Conservation (phyloP, 2,797 vertebrate genomes). For the Antrozous pallidus region DNA sequence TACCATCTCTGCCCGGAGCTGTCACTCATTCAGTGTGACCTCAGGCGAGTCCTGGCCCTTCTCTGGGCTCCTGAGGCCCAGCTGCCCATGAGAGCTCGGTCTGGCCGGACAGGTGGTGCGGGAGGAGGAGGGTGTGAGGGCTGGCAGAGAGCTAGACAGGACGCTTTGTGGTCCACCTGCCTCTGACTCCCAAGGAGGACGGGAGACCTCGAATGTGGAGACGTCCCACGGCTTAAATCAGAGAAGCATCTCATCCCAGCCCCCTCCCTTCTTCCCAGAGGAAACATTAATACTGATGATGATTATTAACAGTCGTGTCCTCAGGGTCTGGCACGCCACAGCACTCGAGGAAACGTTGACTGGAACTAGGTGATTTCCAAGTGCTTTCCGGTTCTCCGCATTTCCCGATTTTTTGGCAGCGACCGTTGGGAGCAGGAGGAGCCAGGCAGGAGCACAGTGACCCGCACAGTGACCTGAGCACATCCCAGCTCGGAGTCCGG, state of each 20-base stretch:
- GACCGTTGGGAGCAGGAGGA: neutral
- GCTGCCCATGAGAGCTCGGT: neutral
- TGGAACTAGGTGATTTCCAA: neutral
- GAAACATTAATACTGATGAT: neutral
- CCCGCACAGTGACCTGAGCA: neutral
- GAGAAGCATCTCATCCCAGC: neutral
- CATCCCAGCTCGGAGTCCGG: fast-evolving
- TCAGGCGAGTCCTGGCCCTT: neutral
- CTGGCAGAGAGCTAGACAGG: neutral
- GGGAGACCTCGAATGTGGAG: neutral
- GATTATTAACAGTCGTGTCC: neutral
- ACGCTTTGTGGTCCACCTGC: neutral
- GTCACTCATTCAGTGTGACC: neutral
- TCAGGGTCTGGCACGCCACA: neutral
- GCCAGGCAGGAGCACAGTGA: neutral
- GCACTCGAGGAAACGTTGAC: neutral
- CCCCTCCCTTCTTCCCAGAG: neutral
- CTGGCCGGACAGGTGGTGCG: neutral
- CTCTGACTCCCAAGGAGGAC: neutral
- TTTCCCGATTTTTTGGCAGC: neutral
- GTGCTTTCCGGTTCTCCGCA: neutral
- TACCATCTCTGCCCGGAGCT: neutral
- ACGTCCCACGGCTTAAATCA: neutral
- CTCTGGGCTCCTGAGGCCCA: neutral
- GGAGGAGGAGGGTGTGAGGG: neutral